Evolutionary conservation across 1,140 invertebrate genomes (phyloP).

Genomic region (Cotesia typhae): DNA sequence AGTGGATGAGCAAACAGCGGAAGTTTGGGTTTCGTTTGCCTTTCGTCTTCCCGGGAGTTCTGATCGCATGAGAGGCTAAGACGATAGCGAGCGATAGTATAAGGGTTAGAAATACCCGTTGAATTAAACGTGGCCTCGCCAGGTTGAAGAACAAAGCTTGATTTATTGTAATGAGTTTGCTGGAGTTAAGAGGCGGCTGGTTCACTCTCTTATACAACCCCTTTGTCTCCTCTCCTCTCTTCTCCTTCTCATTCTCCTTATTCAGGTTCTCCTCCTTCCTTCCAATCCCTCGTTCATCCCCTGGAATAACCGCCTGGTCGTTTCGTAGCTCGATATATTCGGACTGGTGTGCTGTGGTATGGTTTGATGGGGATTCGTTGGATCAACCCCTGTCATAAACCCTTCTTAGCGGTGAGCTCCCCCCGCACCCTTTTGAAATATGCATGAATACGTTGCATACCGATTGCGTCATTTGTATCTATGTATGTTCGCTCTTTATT

Average conservation of each 20-base stretch:
- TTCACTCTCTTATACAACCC: slow-evolving; percentile 21
- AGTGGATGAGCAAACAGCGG: slow-evolving; percentile 6
- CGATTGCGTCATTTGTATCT: slow-evolving; percentile 64
- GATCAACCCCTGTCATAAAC: slow-evolving; percentile 66
- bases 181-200: slow-evolving; percentile 63
- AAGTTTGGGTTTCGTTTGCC: slow-evolving; percentile 21
- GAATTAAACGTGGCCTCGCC: slow-evolving; percentile 60
- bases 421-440: slow-evolving; percentile 56
- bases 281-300: slow-evolving; percentile 16
- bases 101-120: slow-evolving; percentile 44
- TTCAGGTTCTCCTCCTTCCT: slow-evolving; percentile 21
- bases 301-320: slow-evolving; percentile 36
- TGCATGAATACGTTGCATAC: slow-evolving; percentile 63
- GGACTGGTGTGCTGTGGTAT: slow-evolving; percentile 46
- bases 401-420: slow-evolving; percentile 60
- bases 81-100: slow-evolving; percentile 56
- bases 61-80: slow-evolving; percentile 35
- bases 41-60: slow-evolving; percentile 5
- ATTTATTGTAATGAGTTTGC: slow-evolving; percentile 68
- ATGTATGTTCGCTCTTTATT: slow-evolving; percentile 41
- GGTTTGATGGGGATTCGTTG: slow-evolving; percentile 64
- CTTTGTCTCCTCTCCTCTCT: neutral
- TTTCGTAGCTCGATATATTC: slow-evolving; percentile 58
- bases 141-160: slow-evolving; percentile 66
- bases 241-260: neutral